A percentile compares a stretch with the other conserved stretches of the same genome.
Conservation (phyloP, 2,113 vertebrate species). For the Ciconia stormi region DNA sequence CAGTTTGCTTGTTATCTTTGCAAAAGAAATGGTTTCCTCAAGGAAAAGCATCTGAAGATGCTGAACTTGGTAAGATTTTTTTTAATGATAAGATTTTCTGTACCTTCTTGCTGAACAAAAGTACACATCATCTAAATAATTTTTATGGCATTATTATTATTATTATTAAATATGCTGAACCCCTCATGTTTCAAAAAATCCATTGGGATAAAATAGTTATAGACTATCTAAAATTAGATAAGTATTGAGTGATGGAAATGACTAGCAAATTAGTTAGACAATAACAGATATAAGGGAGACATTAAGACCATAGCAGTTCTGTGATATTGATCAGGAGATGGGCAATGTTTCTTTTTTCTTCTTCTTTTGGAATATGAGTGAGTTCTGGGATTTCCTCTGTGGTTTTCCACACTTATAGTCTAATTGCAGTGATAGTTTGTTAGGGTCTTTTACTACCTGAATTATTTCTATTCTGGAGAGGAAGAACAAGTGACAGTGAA, state of each 20-base stretch:
- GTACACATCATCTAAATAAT: neutral
- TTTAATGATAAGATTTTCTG: neutral
- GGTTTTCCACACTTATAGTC: neutral
- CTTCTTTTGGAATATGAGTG: neutral
- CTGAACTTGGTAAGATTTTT: neutral
- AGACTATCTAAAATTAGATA: neutral
- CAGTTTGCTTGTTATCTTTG: neutral
- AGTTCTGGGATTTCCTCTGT: neutral
- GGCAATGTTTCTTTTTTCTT: neutral
- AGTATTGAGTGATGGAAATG: slow-evolving; percentile 31
- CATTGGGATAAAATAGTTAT: neutral
- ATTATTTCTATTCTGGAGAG: neutral
- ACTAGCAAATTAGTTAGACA: neutral
- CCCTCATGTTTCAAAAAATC: neutral
- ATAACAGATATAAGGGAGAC: neutral
- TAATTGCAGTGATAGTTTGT: neutral
- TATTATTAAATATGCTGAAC: neutral
- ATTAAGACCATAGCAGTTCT: neutral
- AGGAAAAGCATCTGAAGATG: neutral
- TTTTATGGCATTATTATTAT: neutral
- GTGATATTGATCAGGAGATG: neutral
- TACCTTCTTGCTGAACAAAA: neutral
- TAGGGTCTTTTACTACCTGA: neutral
- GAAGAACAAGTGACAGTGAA: neutral
- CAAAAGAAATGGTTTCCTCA: neutral